Percentiles rank a stretch among this genome's conserved stretches.
These are phyloP conservation scores for Eonycteris spelaea DNA, from an alignment of 2,113 vertebrate genomes.

Conservation along the genomic window DNA sequence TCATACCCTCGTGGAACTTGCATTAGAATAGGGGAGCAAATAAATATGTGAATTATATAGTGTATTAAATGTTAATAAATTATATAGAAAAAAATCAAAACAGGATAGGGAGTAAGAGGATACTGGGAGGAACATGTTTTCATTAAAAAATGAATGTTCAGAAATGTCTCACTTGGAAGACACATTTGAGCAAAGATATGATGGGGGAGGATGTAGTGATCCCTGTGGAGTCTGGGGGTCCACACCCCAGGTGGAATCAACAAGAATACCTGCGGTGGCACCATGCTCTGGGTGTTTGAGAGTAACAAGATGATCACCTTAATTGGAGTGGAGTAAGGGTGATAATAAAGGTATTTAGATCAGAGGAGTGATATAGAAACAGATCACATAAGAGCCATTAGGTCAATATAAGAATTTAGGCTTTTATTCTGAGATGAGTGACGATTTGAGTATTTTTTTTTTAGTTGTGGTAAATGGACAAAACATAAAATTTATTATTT, in stretches of 20 bases:
- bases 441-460: not conserved
- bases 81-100: not conserved
- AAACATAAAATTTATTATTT: not conserved
- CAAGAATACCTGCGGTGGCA: not conserved
- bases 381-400: too few species aligned
- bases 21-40: not conserved
- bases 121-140: not conserved
- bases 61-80: not conserved
- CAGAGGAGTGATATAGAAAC: not conserved
- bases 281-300: not conserved
- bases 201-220: not conserved
- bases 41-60: not conserved
- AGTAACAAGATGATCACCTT: not conserved
- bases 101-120: not conserved
- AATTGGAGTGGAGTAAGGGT: not conserved
- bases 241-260: fast-evolving
- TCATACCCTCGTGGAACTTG: not conserved
- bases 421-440: not conserved
- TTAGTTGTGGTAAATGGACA: not conserved
- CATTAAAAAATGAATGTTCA: not conserved
- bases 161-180: not conserved
- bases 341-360: not conserved
- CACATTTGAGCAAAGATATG: not conserved
- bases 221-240: not conserved
- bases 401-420: not conserved